A percentile compares a stretch with the other conserved stretches of the same genome.
Evolutionary conservation across 2,888 invertebrate genomes (phyloP).

Genomic region (Habrosyne pyritoides): DNA sequence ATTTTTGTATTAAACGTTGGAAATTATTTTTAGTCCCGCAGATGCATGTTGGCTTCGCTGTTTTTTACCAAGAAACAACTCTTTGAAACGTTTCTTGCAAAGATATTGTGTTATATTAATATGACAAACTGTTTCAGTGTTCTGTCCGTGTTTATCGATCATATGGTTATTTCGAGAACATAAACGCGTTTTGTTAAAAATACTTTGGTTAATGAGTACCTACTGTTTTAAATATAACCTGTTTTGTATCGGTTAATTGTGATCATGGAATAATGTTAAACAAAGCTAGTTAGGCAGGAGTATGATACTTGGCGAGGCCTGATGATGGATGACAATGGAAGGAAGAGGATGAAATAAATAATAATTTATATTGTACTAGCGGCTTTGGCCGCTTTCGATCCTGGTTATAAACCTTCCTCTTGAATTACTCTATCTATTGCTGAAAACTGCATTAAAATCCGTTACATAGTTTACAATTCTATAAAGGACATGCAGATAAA

Average conservation of each 20-base stretch:
- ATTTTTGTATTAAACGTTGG: slow-evolving; percentile 84
- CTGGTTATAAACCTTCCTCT: no score
- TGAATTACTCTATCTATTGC: no score
- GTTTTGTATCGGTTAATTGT: no score
- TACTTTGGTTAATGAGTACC: no score
- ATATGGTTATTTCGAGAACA: slow-evolving; percentile 30
- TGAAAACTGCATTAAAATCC: no score
- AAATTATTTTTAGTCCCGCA: slow-evolving; percentile 81
- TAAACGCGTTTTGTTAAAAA: slow-evolving; percentile 1
- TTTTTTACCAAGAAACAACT: slow-evolving; percentile 70
- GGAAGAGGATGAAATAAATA: no score
- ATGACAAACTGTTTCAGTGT: slow-evolving; percentile 27
- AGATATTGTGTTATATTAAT: slow-evolving; percentile 37
- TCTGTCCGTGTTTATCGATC: slow-evolving; percentile 24
- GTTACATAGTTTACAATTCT: no score
- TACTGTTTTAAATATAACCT: no score
- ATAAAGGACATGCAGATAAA: no score
- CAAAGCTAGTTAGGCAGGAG: background rate
- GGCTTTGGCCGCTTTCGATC: no score
- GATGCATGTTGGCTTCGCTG: slow-evolving; percentile 52
- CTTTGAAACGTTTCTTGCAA: slow-evolving; percentile 43
- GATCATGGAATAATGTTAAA: background rate
- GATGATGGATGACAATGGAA: no score
- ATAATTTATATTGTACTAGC: no score
- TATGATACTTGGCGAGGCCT: background rate